A percentile compares a stretch with the other conserved stretches of the same genome.
These are phyloP conservation scores for Sebastes cheni DNA, from an alignment of 2,797 vertebrate genomes.

Conservation along the genomic window DNA sequence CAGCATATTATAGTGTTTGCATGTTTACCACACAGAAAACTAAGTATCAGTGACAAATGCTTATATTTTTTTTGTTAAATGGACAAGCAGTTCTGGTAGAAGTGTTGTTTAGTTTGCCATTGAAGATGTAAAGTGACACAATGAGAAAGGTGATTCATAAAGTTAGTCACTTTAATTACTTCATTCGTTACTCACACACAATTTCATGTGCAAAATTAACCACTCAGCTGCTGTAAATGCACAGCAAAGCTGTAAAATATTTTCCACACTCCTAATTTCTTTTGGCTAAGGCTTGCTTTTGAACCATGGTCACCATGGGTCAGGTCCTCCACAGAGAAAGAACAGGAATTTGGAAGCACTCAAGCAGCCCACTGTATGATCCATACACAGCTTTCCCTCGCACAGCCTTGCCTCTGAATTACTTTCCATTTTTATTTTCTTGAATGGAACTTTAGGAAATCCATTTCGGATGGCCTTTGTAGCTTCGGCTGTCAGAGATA, in stretches of 20 bases:
- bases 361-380: slow-evolving; percentile 23
- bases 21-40: not conserved
- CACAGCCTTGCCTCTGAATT: slow-evolving; percentile 40
- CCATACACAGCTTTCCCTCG: slow-evolving; percentile 24
- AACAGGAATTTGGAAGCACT: slow-evolving; percentile 21
- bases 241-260: not conserved
- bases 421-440: slow-evolving; percentile 64
- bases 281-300: not conserved
- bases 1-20: not conserved
- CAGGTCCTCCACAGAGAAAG: slow-evolving; percentile 1
- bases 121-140: not conserved
- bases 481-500: slow-evolving; percentile 69
- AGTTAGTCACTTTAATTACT: not conserved
- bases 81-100: not conserved
- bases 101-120: not conserved
- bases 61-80: not conserved
- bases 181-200: not conserved
- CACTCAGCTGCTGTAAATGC: not conserved
- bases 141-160: not conserved
- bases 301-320: not conserved
- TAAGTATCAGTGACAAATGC: not conserved
- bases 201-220: not conserved
- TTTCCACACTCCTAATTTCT: not conserved
- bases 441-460: slow-evolving; percentile 76
- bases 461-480: slow-evolving; percentile 74